Base-by-base conservation (phyloP, 2,888 invertebrate species). In the Leuctra nigra region DNA sequence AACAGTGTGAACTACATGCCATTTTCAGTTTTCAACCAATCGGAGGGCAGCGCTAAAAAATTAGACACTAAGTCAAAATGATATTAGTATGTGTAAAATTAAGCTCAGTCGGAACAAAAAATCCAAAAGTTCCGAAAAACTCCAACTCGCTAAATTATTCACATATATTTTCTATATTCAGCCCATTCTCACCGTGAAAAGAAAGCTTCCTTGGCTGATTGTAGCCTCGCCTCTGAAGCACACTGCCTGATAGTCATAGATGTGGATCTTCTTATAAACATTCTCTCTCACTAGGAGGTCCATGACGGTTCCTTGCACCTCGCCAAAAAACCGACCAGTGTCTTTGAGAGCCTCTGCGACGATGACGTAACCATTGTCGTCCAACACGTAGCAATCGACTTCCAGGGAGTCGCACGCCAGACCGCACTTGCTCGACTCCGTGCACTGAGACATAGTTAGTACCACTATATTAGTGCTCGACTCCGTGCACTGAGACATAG, bases 361-460 rank as follows among this genome's bases (percentile, higher is more conserved):
- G 29, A 77, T 64, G 2, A 77, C 69, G 63, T 72, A 77, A 2
- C 76, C 77, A 66, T 75, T 75, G 63, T 75, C 73, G 63, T 77
- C 77, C 39, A 77, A 63, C 7, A 77, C 66, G 62, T 73, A 77
- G 61, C 77, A 77, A 58, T 72, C 68, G 36, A 71, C 61, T 11
- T 65, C 65, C n/a, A 63, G 64, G 16, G 64, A 63, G n/a, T 62
- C 63, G 61, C 70, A 70, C 1, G 66, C 24, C 14, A 35, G n/a
- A 16, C 35, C 55, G 22, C 55, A 55, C 23, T 33, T 36, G 47
- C 35, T 25, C 3, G 47, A 16, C 55, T 55, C 55, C 36, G 18
- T 23, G 33, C 50, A 50, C 50, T 50, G 50, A 3, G 29, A 47
- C 24, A 20, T 11, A 4, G 13, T 18, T 4, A 41, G 22, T 16